These are phyloP conservation scores for Elmis aenea DNA, from an alignment of 2,888 invertebrate genomes.

Conservation along the genomic window DNA sequence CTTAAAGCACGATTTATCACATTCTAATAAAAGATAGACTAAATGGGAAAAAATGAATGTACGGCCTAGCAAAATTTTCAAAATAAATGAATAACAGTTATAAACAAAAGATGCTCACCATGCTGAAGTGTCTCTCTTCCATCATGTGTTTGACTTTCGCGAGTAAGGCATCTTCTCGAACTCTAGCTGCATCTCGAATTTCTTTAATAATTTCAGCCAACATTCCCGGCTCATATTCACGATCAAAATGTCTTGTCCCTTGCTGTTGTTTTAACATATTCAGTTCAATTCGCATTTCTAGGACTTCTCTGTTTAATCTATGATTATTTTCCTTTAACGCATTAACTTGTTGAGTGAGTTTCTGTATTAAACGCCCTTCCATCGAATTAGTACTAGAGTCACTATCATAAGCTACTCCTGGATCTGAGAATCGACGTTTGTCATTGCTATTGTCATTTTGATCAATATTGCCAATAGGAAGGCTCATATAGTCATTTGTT, in stretches of 20 bases:
- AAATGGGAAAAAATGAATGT: too few relatives aligned
- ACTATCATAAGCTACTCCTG: conserved; percentile 52
- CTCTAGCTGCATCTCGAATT: conserved; percentile 66
- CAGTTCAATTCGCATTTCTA: conserved; percentile 64
- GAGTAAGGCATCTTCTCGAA: conserved; percentile 67
- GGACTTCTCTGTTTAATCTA: conserved; percentile 69
- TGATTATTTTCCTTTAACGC: conserved; percentile 67
- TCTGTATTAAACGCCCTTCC: conserved; percentile 56
- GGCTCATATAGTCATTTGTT: conserved; percentile 56
- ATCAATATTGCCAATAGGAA: conserved; percentile 67
- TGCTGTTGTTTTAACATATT: conserved; percentile 42
- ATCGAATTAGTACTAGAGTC: conserved; percentile 51
- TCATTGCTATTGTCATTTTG: conserved; percentile 51
- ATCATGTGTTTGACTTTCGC: conserved; percentile 57
- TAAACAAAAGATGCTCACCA: conserved; percentile 35
- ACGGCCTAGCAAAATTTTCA: too few relatives aligned
- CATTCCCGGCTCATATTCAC: conserved; percentile 66
- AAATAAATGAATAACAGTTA: conserved; percentile 32
- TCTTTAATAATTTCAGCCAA: conserved; percentile 67
- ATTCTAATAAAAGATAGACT: too few relatives aligned
- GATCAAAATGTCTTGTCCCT: conserved; percentile 37
- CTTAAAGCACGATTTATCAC: too few relatives aligned
- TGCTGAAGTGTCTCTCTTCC: conserved; percentile 50
- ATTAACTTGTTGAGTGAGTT: conserved; percentile 69
- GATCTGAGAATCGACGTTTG: conserved; percentile 62